These are phyloP conservation scores for Anthopleura sola DNA, from an alignment of 64 coral and sea anemone species.

Conservation along the genomic window DNA sequence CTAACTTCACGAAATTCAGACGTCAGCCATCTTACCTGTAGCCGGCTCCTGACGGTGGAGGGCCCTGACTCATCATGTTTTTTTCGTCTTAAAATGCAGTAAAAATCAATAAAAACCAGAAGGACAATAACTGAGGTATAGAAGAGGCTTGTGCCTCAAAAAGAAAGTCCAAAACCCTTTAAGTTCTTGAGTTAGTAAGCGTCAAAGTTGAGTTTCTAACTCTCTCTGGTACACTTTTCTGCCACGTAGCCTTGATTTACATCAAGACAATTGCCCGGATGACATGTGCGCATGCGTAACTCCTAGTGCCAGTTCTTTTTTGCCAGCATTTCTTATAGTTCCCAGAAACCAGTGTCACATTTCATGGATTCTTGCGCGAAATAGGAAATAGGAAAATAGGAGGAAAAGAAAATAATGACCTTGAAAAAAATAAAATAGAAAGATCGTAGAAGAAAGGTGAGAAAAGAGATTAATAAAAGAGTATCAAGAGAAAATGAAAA, in stretches of 20 bases:
- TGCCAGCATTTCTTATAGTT: not conserved
- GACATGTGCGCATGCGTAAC: constrained; percentile 21
- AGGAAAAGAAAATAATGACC: not conserved
- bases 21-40: constrained; percentile 72
- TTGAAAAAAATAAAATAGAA: not conserved
- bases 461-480: not conserved
- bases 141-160: constrained; percentile 36
- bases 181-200: not conserved
- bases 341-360: not conserved
- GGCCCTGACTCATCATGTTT: constrained; percentile 90
- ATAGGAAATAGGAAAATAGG: not conserved
- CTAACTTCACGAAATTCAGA: constrained; percentile 11
- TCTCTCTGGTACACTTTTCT: constrained; percentile 34
- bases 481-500: not conserved
- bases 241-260: constrained; percentile 77
- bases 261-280: constrained; percentile 56
- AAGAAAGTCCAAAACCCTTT: constrained; percentile 24
- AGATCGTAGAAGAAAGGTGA: not conserved
- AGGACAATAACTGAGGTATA: not conserved
- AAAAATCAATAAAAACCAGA: not conserved
- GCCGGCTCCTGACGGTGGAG: constrained; percentile 62
- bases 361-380: not conserved
- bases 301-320: not conserved
- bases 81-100: constrained; percentile 9
- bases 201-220: constrained; percentile 29